Conservation (phyloP, 2,888 invertebrate species). For the Choristoneura rosaceana region DNA sequence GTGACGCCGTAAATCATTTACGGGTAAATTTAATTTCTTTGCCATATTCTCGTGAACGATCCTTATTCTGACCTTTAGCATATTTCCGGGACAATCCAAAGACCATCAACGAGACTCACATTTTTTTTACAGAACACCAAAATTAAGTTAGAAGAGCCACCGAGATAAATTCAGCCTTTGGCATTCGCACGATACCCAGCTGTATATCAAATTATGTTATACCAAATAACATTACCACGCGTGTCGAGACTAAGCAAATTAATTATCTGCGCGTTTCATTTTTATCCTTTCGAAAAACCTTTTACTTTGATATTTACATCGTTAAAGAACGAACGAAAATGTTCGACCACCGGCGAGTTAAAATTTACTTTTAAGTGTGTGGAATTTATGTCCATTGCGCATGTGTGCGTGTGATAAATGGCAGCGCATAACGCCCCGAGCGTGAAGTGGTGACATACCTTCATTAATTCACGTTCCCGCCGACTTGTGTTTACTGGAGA, state of each 20-base stretch:
- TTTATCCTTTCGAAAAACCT: not conserved
- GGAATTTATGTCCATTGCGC: slow-evolving; percentile 9
- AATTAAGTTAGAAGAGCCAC: slow-evolving; percentile 11
- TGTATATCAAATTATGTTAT: slow-evolving; percentile 16
- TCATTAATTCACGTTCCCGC: slow-evolving; percentile 37
- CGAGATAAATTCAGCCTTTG: slow-evolving; percentile 25
- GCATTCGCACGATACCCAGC: not conserved
- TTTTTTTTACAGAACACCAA: slow-evolving; percentile 21
- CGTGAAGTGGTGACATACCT: slow-evolving; percentile 36
- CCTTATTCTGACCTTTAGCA: slow-evolving; percentile 1
- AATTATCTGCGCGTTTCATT: slow-evolving; percentile 1
- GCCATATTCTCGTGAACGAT: slow-evolving; percentile 10
- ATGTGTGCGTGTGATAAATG: slow-evolving; percentile 31
- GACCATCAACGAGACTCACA: slow-evolving; percentile 9
- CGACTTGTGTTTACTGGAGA: slow-evolving; percentile 32
- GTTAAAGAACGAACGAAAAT: slow-evolving; percentile 6
- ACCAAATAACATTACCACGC: slow-evolving; percentile 14
- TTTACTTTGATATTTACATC: slow-evolving; percentile 5
- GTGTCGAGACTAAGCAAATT: slow-evolving; percentile 22
- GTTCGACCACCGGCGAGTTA: not conserved
- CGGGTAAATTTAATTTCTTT: slow-evolving; percentile 16
- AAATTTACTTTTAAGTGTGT: slow-evolving; percentile 3
- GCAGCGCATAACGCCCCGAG: slow-evolving; percentile 14
- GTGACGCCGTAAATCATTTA: slow-evolving; percentile 24
- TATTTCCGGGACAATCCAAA: slow-evolving; percentile 14